Evolutionary conservation across 2,888 invertebrate species (phyloP).

Genomic region (Scrobipalpa costella): DNA sequence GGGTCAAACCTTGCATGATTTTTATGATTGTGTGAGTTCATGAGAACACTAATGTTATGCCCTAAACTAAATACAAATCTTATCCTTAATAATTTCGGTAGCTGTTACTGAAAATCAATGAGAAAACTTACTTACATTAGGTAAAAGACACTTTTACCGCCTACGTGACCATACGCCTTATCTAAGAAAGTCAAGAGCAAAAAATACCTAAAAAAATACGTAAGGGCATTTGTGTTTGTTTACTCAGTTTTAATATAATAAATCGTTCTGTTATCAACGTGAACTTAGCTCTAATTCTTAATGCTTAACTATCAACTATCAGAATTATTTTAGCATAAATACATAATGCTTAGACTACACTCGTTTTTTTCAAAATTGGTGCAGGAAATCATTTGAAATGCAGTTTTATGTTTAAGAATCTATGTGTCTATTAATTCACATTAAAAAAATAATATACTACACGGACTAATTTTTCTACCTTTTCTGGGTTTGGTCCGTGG

Average conservation of each 20-base stretch:
- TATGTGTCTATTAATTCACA: too few relatives aligned
- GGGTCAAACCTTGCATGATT: neutral
- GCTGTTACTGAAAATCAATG: too few relatives aligned
- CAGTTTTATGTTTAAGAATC: too few relatives aligned
- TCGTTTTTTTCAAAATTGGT: neutral
- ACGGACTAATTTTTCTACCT: too few relatives aligned
- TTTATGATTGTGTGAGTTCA: too few relatives aligned
- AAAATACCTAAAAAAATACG: neutral
- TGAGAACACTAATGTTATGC: too few relatives aligned
- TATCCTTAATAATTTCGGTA: too few relatives aligned
- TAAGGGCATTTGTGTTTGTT: neutral
- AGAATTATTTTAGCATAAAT: constrained; percentile 1
- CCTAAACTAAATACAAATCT: too few relatives aligned
- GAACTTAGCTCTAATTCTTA: constrained; percentile 18
- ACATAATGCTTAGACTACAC: neutral
- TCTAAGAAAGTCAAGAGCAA: constrained; percentile 20
- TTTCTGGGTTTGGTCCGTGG: too few relatives aligned
- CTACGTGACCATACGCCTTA: constrained; percentile 15
- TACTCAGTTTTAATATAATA: constrained; percentile 1
- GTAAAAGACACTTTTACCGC: neutral
- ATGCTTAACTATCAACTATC: neutral
- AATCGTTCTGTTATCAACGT: neutral
- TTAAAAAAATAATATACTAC: too few relatives aligned
- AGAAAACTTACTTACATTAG: too few relatives aligned
- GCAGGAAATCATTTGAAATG: too few relatives aligned